Evolutionary conservation across 2,797 vertebrate genomes (phyloP).

Genomic region (Tapirus indicus): DNA sequence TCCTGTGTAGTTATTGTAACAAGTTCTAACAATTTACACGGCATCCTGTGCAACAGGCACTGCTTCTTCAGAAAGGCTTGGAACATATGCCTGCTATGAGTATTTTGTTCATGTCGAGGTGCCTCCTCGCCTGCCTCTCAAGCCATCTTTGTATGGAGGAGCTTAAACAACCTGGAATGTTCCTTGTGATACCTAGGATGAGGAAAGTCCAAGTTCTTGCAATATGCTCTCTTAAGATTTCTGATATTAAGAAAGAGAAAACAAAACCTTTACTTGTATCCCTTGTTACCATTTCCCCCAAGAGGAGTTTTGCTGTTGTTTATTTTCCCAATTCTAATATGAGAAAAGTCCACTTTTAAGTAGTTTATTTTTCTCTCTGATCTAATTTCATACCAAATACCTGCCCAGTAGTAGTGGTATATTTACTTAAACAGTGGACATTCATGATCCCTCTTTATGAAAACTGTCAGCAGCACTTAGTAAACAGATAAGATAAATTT

Average conservation of each 20-base stretch:
- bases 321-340: conserved; percentile 8
- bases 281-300: background rate
- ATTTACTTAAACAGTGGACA: background rate
- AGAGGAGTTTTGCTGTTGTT: background rate
- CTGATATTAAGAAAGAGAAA: conserved; percentile 42
- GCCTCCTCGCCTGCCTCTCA: background rate
- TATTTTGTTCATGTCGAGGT: conserved; percentile 6
- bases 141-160: background rate
- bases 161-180: background rate
- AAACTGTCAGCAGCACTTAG: conserved; percentile 20
- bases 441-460: background rate
- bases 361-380: conserved; percentile 23
- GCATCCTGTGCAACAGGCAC: background rate
- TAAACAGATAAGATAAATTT: background rate
- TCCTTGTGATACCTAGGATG: background rate
- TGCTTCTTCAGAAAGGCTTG: background rate
- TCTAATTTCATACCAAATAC: conserved; percentile 22
- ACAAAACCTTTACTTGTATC: background rate
- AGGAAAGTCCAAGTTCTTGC: background rate
- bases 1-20: background rate
- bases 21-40: background rate
- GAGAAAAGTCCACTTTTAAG: conserved; percentile 34
- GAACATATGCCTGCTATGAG: background rate
- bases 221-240: conserved; percentile 7
- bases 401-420: background rate